Base-by-base conservation (phyloP, 2,797 vertebrate species). In the Sebastes itinus region DNA sequence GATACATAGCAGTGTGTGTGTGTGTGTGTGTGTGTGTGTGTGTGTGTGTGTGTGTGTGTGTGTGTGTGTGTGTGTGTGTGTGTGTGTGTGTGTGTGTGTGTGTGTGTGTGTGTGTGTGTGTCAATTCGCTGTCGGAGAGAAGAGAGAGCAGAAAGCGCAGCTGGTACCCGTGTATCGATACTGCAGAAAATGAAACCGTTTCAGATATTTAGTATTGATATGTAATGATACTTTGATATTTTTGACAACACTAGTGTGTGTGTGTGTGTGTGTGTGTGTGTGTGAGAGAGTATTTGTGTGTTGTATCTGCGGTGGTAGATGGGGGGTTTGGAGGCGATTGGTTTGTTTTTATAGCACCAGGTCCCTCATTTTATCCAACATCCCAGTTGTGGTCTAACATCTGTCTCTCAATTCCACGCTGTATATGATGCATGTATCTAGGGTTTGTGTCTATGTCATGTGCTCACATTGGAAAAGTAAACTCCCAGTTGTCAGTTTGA, bases 271-370 rank as follows among this genome's bases (percentile, higher is more conserved):
- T 30, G 46, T 38, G 32, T 63, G n/a, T 64, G 49, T 42, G 35
- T 65, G 22, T 54, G 49, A 4, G 33, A 35, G 49, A 9, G 49
- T 20, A 9, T 52, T 9, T 55, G 22, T 38, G 22, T 10, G 5
- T 30, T n/a, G 4, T 38, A 23, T 62, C 27, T 13, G 9, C 6
- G 25, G 22, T 46, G 27, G 16, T 8, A 25, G 33, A 13, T 7
- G 9, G 18, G 3, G 30, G 11, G 28, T 56, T 28, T 46, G n/a
- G 22, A 56, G 33, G 62, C 2, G 2, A 55, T 10, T 65, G 27
- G 63, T 64, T 60, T 77, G 69, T 66, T 65, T 83, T 77, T 38
- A 23, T 11, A 33, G 54, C 80, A 77, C 64, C 72, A 72, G 72
- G 25, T 79, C 42, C 28, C n/a, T 28, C 22, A 60, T 61, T 58